Base-by-base conservation (phyloP, 2,113 vertebrate species). In the Phaethornis superciliosus region DNA sequence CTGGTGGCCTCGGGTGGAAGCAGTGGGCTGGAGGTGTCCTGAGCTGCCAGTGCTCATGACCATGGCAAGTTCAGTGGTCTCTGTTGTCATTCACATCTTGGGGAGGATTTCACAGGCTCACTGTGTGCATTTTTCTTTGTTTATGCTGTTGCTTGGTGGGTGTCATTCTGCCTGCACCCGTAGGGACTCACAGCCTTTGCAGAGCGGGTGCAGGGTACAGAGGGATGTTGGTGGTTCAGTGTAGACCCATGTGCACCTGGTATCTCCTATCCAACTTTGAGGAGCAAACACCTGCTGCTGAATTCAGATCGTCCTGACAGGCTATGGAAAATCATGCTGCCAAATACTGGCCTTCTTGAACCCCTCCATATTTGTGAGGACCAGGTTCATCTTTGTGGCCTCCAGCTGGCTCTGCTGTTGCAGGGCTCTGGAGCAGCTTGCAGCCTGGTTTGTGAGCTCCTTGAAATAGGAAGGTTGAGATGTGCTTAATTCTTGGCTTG, bases 91-190 rank as follows among this genome's bases (percentile, higher is more conserved):
- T 59, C 3, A 6, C 4, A 0, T 59, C 62, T 2, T 46, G 56
- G 26, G 37, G 37, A 79, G 24, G 37, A 37, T 81, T 67, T 89
- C 13, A 26, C 0, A 2, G 37, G 42, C 37, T 84, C 70, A 71
- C 37, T 1, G 0, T 32, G 52, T 67, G 60, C 30, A n/a, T 74
- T 83, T 71, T 69, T 21, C 77, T 69, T 44, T 68, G 26, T 49
- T 33, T 51, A 1, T 83, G 76, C 59, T 59, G 37, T 60, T 85
- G 32, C 30, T 32, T 80, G 33, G 7, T 79, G n/a, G 51, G 23
- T 0, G 0, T 65, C 0, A 0, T 37, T 84, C 65, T 10, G 6
- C 35, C 49, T 0, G 0, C 54, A n/a, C 35, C 35, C 0, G 0
- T 4, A 51, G 78, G 74, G 37, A 59, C 40, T 86, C 28, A 1